Base-by-base conservation (phyloP, 2,113 vertebrate genomes). In the Campylorhamphus procurvoides region DNA sequence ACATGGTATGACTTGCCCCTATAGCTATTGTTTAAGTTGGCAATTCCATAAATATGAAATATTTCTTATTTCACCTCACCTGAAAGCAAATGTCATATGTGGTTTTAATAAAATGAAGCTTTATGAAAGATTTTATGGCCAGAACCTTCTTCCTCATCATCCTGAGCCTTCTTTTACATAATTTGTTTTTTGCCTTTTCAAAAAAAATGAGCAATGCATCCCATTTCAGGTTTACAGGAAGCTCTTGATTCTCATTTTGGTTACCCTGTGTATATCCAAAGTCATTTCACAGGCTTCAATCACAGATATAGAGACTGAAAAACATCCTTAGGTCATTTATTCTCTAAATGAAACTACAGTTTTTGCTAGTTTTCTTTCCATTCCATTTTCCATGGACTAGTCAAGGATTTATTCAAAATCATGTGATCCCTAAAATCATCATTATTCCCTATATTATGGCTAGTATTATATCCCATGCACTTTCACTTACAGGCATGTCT, bases 401-500 rank as follows among this genome's bases (percentile, higher is more conserved):
- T 97, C 92, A 97, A 98, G 97, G 96, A 98, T 98, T 98, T 98
- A 98, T 98, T 98, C 97, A 98, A 98, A 98, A 98, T 97, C 97
- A 98, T 96, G 97, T 97, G 97, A 98, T 98, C 97, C 93, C 94
- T 98, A 98, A 98, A 98, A 98, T 98, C 98, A 98, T 98, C 97
- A 98, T 98, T 98, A 98, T 98, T 98, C 94, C 92, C 96, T 96
- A 93, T 98, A 97, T 98, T 98, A 98, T 97, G 96, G 96, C 96
- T 96, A 96, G 82, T 90, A 97, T 98, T 97, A 98, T 98, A 97
- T 97, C 96, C 93, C 50, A 93, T 97, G 95, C 97, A 97, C 96
- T 98, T 98, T 98, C 97, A 98, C 97, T 98, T 97, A 97, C 94
- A 97, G 97, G 96, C 97, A 97, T 96, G 98, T 98, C 98, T 98